Conservation (phyloP, 1,140 invertebrate genomes). For the Drosophila equinoxialis region DNA sequence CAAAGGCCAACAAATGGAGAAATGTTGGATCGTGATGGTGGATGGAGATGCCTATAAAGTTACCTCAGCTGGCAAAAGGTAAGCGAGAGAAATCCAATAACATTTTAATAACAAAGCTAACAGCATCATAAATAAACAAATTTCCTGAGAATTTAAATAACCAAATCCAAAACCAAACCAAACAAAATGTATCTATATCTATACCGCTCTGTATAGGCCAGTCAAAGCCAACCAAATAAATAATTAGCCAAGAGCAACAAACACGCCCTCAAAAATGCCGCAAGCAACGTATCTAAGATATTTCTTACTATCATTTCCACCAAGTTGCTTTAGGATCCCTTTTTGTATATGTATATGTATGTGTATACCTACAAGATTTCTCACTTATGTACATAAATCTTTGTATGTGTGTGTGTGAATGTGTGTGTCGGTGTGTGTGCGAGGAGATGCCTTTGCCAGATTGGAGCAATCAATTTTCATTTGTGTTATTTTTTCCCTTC, state of each 20-base stretch:
- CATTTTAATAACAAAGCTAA: constrained; percentile 80
- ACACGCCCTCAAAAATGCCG: constrained; percentile 68
- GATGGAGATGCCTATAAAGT: constrained; percentile 32
- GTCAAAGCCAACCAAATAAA: constrained; percentile 48
- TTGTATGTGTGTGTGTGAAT: neutral
- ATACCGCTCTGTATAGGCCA: constrained; percentile 21
- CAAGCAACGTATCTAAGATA: constrained; percentile 57
- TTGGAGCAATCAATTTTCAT: constrained; percentile 73
- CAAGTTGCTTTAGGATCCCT: constrained; percentile 22
- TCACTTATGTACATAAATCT: constrained; percentile 55
- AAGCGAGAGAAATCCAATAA: constrained; percentile 78
- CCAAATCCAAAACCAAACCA: constrained; percentile 22
- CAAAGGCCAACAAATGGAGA: neutral
- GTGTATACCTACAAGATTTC: constrained; percentile 68
- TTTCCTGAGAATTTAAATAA: constrained; percentile 56
- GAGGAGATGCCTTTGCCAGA: constrained; percentile 60
- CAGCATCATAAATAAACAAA: constrained; percentile 72
- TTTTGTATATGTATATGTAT: constrained; percentile 13
- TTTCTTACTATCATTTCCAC: neutral
- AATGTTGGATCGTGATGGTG: neutral
- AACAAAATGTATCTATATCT: constrained; percentile 72
- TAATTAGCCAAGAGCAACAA: constrained; percentile 63
- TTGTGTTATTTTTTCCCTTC: neutral
- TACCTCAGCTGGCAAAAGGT: constrained; percentile 62
- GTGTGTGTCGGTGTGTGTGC: constrained; percentile 30